phyloP scores from a whole-genome alignment of 2,888 invertebrate genomes.

The Melieria picta region DNA sequence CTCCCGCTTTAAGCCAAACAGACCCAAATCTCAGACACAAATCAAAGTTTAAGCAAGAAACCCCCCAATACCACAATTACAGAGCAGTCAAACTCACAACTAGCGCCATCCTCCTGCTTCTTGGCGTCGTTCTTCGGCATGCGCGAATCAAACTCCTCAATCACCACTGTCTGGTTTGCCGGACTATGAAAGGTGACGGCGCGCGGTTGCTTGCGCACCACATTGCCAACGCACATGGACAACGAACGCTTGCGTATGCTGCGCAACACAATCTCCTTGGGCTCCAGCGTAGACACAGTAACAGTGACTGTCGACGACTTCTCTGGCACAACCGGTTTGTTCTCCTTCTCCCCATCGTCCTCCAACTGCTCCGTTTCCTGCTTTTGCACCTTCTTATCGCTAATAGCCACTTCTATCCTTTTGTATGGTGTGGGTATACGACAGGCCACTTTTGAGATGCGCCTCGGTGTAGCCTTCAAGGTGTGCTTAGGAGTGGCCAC shows the following conservation, averaged over 20 bases:
- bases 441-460: slow-evolving; percentile 33
- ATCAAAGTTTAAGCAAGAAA: no score
- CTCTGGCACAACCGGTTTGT: no score
- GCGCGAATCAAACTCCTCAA: slow-evolving; percentile 49
- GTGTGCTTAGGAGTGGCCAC: no score
- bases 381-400: neutral
- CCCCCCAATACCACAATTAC: no score
- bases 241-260: slow-evolving; percentile 55
- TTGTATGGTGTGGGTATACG: slow-evolving; percentile 53
- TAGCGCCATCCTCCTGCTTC: slow-evolving; percentile 18
- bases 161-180: slow-evolving; percentile 47
- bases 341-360: no score
- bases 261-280: slow-evolving; percentile 40
- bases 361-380: no score
- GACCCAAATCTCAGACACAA: no score
- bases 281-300: slow-evolving; percentile 38
- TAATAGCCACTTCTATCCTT: slow-evolving; percentile 14
- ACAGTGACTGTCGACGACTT: slow-evolving; percentile 7
- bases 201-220: slow-evolving; percentile 31
- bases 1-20: no score
- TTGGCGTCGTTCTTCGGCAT: slow-evolving; percentile 36
- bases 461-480: slow-evolving; percentile 23
- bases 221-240: slow-evolving; percentile 46
- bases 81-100: slow-evolving; percentile 43
- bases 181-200: slow-evolving; percentile 59